A percentile compares a stretch with the other conserved stretches of the same genome.
phyloP scores from a whole-genome alignment of 2,797 vertebrate genomes.

The Cetoscarus ocellatus region DNA sequence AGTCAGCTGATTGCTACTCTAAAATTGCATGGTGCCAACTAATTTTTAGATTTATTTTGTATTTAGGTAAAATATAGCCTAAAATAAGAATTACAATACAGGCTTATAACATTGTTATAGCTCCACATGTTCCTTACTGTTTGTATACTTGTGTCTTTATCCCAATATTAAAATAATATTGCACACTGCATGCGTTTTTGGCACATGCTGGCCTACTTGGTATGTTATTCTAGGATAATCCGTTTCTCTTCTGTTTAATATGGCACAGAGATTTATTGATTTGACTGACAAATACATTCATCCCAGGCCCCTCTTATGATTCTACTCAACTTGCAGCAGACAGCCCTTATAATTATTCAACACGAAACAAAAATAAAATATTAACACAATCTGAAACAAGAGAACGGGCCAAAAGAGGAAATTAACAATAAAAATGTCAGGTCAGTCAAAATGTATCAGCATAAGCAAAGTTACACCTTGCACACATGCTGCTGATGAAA shows the following conservation, averaged over 20 bases:
- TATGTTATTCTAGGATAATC: not conserved
- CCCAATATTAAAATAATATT: no score
- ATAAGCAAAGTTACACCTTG: conserved; percentile 65
- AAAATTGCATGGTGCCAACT: no score
- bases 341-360: conserved; percentile 7
- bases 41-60: no score
- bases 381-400: conserved; percentile 52
- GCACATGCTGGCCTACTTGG: not conserved
- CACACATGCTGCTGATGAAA: conserved; percentile 75
- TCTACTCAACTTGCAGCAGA: not conserved
- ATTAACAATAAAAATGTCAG: conserved; percentile 51
- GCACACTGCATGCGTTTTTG: no score
- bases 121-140: no score
- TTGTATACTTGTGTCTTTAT: no score
- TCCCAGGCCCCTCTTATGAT: not conserved
- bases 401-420: conserved; percentile 50
- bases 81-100: no score
- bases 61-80: no score
- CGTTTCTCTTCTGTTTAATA: not conserved
- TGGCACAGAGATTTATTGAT: not conserved
- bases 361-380: conserved; percentile 44
- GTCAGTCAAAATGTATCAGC: conserved; percentile 57
- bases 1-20: no score
- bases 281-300: not conserved
- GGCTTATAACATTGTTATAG: no score